Percentiles rank a stretch among this genome's conserved stretches.
These are phyloP conservation scores for Ambastaia sidthimunki DNA, from an alignment of 2,797 vertebrate genomes.

Conservation along the genomic window DNA sequence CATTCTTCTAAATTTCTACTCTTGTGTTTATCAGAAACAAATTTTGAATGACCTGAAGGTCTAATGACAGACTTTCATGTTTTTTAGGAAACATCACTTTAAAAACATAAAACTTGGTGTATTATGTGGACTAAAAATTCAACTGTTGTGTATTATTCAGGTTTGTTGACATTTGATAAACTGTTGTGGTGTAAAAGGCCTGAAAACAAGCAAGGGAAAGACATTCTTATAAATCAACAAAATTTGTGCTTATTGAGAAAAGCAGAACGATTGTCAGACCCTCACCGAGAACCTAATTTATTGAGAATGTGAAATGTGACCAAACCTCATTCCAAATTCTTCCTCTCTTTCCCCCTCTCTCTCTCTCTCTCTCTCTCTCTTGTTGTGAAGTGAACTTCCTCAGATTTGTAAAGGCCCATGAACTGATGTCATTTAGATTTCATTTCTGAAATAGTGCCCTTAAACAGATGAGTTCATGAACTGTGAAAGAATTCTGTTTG, in stretches of 20 bases:
- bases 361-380: too few relatives aligned
- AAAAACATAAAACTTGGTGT: background rate
- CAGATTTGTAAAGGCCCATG: constrained; percentile 26
- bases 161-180: constrained; percentile 28
- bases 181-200: background rate
- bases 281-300: constrained; percentile 28
- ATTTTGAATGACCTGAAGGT: background rate
- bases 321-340: constrained; percentile 34
- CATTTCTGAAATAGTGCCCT: constrained; percentile 20
- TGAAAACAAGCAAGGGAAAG: constrained; percentile 28
- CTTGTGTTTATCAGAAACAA: too few relatives aligned
- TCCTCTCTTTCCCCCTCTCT: background rate
- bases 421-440: constrained; percentile 34
- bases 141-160: constrained; percentile 4
- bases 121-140: constrained; percentile 15
- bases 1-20: background rate
- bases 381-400: constrained; percentile 26
- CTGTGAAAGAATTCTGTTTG: constrained; percentile 20
- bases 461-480: constrained; percentile 35
- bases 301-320: constrained; percentile 30
- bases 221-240: constrained; percentile 41
- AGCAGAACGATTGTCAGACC: constrained; percentile 2
- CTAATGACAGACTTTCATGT: background rate
- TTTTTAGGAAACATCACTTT: constrained; percentile 2
- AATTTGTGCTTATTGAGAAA: constrained; percentile 43